Evolutionary conservation across 2,888 invertebrate species (phyloP).

Genomic region (Pomacea canaliculata): DNA sequence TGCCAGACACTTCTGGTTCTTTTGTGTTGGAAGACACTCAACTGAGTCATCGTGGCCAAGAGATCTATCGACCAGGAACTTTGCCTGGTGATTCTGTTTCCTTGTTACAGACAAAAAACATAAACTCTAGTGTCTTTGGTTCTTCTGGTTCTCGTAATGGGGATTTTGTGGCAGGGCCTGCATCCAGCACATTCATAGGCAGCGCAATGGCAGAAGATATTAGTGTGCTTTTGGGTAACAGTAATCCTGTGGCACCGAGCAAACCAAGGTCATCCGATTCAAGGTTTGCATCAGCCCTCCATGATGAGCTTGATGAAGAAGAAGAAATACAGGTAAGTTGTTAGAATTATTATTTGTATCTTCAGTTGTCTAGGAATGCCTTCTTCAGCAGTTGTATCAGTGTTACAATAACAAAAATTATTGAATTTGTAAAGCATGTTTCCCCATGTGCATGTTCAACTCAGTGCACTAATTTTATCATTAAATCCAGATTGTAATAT

Average conservation of each 20-base stretch:
- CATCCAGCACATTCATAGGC: conserved; percentile 5
- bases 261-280: conserved; percentile 11
- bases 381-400: too few relatives aligned
- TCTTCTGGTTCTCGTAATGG: not conserved
- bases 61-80: conserved; percentile 7
- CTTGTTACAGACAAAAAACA: not conserved
- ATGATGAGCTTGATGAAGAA: conserved; percentile 35
- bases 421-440: too few relatives aligned
- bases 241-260: not conserved
- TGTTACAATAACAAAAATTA: too few relatives aligned
- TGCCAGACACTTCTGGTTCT: not conserved
- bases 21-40: too few relatives aligned
- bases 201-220: conserved; percentile 3
- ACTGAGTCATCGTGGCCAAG: too few relatives aligned
- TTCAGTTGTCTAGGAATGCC: too few relatives aligned
- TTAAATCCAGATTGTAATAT: too few relatives aligned
- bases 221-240: not conserved
- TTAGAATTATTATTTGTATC: not conserved
- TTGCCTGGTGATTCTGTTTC: not conserved
- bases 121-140: not conserved
- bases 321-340: conserved; percentile 32
- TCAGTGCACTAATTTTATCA: too few relatives aligned
- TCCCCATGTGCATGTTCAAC: too few relatives aligned
- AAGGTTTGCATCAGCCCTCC: not conserved
- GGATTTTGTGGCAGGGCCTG: not conserved